phyloP scores from a whole-genome alignment of 2,888 invertebrate genomes.

The Leptinotarsa peninsularis region DNA sequence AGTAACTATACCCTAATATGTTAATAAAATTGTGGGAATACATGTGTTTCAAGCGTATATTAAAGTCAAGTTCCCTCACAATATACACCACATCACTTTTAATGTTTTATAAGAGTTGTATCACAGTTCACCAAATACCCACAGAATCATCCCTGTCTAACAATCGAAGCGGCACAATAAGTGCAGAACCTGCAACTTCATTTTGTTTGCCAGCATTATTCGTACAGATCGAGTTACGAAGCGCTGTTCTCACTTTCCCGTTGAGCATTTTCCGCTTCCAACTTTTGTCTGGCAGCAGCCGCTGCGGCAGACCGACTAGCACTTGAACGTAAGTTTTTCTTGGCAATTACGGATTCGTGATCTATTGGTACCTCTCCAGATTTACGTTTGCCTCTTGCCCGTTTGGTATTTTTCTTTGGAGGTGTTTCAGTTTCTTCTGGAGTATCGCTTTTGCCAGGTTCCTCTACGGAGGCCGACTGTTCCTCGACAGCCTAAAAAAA shows the following conservation, averaged over 20 bases:
- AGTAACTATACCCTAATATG: slow-evolving; percentile 58
- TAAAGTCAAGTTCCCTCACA: slow-evolving; percentile 45
- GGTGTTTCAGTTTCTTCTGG: slow-evolving; percentile 52
- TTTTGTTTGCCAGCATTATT: slow-evolving; percentile 11
- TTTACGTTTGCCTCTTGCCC: slow-evolving; percentile 65
- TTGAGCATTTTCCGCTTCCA: slow-evolving; percentile 63
- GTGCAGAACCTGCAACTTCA: neutral
- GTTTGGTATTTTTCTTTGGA: slow-evolving; percentile 62
- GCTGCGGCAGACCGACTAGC: slow-evolving; percentile 76
- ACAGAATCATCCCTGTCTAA: slow-evolving; percentile 46
- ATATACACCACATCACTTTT: slow-evolving; percentile 46
- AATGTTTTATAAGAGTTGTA: slow-evolving; percentile 51
- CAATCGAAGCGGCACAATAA: slow-evolving; percentile 11
- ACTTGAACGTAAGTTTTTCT: slow-evolving; percentile 77
- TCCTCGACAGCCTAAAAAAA: slow-evolving; percentile 10
- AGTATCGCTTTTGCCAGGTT: slow-evolving; percentile 35
- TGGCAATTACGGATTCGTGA: slow-evolving; percentile 71
- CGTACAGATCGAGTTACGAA: slow-evolving; percentile 45
- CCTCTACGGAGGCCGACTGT: slow-evolving; percentile 18
- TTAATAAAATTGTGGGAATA: slow-evolving; percentile 52
- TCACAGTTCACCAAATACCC: slow-evolving; percentile 64
- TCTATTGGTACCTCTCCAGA: slow-evolving; percentile 68
- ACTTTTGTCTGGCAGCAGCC: slow-evolving; percentile 68
- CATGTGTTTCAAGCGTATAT: slow-evolving; percentile 58
- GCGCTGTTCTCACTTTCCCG: slow-evolving; percentile 59